These are phyloP conservation scores for Rissa tridactyla DNA, from an alignment of 2,113 vertebrate species.

Conservation along the genomic window DNA sequence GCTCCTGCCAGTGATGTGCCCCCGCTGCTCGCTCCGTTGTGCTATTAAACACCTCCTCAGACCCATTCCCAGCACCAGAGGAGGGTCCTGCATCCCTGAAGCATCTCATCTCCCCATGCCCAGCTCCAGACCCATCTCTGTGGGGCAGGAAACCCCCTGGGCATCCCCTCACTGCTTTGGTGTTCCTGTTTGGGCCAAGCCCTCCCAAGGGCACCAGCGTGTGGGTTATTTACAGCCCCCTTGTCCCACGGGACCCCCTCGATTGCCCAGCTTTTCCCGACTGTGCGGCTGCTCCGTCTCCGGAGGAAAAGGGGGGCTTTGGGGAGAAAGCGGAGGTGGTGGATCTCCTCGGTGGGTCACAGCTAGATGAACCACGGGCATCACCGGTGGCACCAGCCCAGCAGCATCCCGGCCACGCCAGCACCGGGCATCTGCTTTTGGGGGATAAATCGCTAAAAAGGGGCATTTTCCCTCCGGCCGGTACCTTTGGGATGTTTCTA, in stretches of 20 bases:
- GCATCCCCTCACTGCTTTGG: neutral
- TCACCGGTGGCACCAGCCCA: neutral
- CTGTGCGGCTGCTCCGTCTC: neutral
- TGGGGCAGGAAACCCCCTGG: neutral
- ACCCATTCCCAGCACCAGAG: neutral
- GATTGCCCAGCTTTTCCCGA: neutral
- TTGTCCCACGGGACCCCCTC: rapidly evolving
- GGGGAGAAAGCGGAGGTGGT: rapidly evolving
- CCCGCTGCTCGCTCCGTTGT: rapidly evolving
- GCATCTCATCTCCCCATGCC: rapidly evolving
- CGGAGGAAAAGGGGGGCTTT: rapidly evolving
- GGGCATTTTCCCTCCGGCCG: rapidly evolving
- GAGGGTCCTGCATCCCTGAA: neutral
- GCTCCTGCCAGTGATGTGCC: neutral
- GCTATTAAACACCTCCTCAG: neutral
- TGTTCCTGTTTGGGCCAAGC: neutral
- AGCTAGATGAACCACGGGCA: rapidly evolving
- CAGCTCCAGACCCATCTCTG: neutral
- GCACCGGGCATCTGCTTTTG: rapidly evolving
- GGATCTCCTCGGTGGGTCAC: neutral
- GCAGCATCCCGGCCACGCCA: neutral
- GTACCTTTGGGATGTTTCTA: rapidly evolving
- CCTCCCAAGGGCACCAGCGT: rapidly evolving
- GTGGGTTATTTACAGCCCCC: rapidly evolving
- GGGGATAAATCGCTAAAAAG: neutral